These are phyloP conservation scores for Poeciliopsis presidionis DNA, from an alignment of 2,797 vertebrate species.

Conservation along the genomic window DNA sequence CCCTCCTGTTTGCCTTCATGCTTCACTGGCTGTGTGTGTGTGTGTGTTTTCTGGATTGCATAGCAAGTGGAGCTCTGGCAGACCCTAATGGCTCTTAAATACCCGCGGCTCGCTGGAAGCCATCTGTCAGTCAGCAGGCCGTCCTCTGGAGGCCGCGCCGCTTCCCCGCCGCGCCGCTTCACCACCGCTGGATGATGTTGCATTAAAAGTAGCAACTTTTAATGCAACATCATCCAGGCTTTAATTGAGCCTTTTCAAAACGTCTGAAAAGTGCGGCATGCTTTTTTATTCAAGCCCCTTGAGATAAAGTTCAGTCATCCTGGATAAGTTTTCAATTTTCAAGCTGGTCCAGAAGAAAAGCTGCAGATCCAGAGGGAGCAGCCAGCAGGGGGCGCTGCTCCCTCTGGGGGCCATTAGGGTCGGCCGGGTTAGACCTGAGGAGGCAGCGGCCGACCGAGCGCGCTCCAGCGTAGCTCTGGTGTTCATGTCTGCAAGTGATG, in stretches of 20 bases:
- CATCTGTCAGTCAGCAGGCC: conserved; percentile 68
- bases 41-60: conserved; percentile 40
- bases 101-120: conserved; percentile 56
- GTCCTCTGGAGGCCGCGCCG: conserved; percentile 11
- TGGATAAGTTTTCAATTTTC: neutral
- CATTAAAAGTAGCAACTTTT: too few species aligned
- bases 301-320: neutral
- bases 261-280: neutral
- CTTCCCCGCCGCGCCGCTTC: too few species aligned
- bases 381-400: too few species aligned
- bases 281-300: neutral
- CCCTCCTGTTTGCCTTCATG: conserved; percentile 65
- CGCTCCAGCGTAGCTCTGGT: neutral
- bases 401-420: conserved; percentile 47
- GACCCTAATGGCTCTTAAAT: conserved; percentile 75
- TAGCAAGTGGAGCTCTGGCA: conserved; percentile 65
- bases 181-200: too few species aligned
- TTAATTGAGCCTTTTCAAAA: conserved; percentile 2
- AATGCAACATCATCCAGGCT: too few species aligned
- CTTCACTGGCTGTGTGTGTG: conserved; percentile 53
- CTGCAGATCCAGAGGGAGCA: neutral
- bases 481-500: conserved; percentile 7
- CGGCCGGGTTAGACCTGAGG: conserved; percentile 74
- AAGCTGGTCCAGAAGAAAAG: neutral
- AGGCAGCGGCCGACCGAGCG: conserved; percentile 58